Evolutionary conservation across 2,888 invertebrate species (phyloP).

Genomic region (Athalia rosae): DNA sequence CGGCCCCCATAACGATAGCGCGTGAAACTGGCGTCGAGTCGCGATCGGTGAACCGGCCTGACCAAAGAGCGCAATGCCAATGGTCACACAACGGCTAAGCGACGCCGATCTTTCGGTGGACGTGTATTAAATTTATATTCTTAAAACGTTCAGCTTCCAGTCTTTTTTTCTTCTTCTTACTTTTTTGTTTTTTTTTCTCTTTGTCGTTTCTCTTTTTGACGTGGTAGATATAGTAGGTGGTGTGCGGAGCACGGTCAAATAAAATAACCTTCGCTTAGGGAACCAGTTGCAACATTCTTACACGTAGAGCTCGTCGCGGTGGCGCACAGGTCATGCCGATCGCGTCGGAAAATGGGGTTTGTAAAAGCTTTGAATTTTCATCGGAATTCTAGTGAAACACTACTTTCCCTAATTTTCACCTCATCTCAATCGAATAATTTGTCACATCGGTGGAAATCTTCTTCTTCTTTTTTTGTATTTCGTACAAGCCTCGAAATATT

Average conservation of each 20-base stretch:
- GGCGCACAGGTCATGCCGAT: no score
- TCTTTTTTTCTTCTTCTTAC: neutral
- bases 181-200: no score
- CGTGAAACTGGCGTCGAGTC: no score
- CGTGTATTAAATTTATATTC: slow-evolving; percentile 16
- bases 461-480: no score
- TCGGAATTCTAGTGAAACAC: neutral
- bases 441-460: no score
- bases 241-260: slow-evolving; percentile 8
- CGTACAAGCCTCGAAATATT: no score
- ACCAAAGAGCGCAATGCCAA: neutral
- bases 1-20: neutral
- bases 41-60: neutral
- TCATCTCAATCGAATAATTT: no score
- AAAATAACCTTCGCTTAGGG: slow-evolving; percentile 3
- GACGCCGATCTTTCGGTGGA: no score
- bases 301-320: slow-evolving; percentile 12
- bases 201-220: no score
- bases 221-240: slow-evolving; percentile 4
- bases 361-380: neutral
- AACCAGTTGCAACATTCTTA: slow-evolving; percentile 29
- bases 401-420: no score
- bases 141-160: slow-evolving; percentile 23
- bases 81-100: neutral
- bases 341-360: neutral